phyloP scores from a whole-genome alignment of 2,888 invertebrate species.

The Hypomecis punctinalis region DNA sequence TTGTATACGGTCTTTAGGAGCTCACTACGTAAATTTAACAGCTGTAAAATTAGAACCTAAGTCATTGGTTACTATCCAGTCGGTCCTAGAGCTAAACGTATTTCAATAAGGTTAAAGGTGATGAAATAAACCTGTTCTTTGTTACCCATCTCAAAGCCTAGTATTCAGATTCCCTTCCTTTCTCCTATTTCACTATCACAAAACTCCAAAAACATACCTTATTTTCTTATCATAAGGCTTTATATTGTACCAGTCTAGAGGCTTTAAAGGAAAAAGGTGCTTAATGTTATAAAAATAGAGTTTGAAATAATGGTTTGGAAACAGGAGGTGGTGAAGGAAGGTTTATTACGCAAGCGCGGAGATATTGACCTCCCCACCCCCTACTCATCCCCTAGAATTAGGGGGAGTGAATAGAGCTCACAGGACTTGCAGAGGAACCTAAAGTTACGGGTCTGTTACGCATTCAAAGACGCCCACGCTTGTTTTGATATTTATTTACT shows the following conservation, averaged over 20 bases:
- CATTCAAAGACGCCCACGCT: neutral
- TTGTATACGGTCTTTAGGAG: too few species aligned
- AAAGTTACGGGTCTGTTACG: conserved; percentile 16
- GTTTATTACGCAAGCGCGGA: conserved; percentile 66
- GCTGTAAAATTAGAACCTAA: too few species aligned
- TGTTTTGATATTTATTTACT: conserved; percentile 1
- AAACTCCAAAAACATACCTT: conserved; percentile 5
- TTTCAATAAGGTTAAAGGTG: conserved; percentile 6
- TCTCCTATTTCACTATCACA: conserved; percentile 9
- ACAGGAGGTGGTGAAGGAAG: conserved; percentile 35
- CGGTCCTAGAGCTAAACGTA: neutral
- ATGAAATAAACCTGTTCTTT: conserved; percentile 18
- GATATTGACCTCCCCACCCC: conserved; percentile 67
- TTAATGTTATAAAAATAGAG: conserved; percentile 29
- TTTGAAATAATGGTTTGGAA: conserved; percentile 25
- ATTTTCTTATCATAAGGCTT: conserved; percentile 1
- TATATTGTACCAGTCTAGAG: neutral
- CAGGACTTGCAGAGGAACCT: conserved; percentile 53
- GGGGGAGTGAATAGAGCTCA: conserved; percentile 59
- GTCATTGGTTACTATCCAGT: too few species aligned
- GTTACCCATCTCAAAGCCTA: conserved; percentile 16
- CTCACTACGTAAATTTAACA: too few species aligned
- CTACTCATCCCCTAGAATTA: conserved; percentile 34
- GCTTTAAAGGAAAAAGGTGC: conserved; percentile 10
- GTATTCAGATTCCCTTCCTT: conserved; percentile 15